These are phyloP conservation scores for Meleagris gallopavo DNA, from an alignment of 2,113 vertebrate species.

Conservation along the genomic window DNA sequence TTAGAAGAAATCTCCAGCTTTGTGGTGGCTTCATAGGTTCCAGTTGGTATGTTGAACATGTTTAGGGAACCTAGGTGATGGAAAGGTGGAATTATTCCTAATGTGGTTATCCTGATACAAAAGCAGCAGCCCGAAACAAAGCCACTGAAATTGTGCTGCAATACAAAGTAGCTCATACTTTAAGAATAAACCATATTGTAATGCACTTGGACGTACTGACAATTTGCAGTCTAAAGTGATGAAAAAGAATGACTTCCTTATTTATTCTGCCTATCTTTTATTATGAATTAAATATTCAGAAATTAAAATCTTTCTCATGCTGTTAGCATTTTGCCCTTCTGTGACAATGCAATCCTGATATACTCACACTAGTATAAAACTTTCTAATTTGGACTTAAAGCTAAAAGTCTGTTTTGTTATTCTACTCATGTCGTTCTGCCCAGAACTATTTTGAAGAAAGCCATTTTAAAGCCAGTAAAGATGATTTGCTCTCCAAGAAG, in stretches of 20 bases:
- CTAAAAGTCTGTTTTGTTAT: neutral
- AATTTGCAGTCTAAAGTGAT: neutral
- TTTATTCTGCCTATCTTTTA: neutral
- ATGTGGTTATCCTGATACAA: neutral
- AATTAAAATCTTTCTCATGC: neutral
- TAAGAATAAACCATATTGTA: neutral
- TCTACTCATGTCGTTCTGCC: neutral
- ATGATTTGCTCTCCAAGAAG: neutral
- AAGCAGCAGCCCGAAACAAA: neutral
- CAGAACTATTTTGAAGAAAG: conserved; percentile 1
- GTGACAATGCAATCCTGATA: neutral
- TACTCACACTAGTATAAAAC: neutral
- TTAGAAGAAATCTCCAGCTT: neutral
- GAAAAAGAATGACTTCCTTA: neutral
- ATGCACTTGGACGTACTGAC: neutral
- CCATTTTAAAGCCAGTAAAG: conserved; percentile 4
- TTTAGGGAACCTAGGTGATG: neutral
- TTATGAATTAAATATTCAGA: neutral
- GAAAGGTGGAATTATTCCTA: neutral
- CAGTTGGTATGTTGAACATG: neutral
- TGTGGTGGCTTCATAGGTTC: neutral
- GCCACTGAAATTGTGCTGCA: neutral
- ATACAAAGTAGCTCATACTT: neutral
- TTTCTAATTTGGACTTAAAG: neutral
- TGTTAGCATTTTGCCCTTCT: neutral